These are phyloP conservation scores for Graptemys geographica DNA, from an alignment of 2,797 vertebrate genomes.

Conservation along the genomic window DNA sequence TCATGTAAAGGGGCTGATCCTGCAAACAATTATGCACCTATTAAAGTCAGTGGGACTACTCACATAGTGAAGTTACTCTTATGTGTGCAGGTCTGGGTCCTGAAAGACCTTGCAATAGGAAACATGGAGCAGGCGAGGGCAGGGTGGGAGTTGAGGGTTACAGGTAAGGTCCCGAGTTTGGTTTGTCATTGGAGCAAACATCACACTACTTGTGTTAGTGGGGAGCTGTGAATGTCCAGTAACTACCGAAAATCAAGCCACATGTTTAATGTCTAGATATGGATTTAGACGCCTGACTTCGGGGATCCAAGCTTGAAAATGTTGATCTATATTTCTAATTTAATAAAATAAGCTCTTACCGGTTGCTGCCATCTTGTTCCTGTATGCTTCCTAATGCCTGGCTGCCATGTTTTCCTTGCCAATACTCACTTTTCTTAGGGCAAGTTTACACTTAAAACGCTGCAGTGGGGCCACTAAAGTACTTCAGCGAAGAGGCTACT, in stretches of 20 bases:
- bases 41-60: not conserved
- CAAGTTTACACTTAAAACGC: too few relatives aligned
- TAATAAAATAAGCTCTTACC: too few relatives aligned
- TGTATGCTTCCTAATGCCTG: too few relatives aligned
- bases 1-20: not conserved
- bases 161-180: not conserved
- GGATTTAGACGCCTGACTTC: not conserved
- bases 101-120: not conserved
- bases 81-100: not conserved
- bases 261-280: not conserved
- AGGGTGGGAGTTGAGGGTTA: not conserved
- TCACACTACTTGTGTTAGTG: not conserved
- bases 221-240: not conserved
- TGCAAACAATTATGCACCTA: not conserved
- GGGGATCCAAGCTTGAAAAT: not conserved
- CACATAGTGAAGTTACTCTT: not conserved
- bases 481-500: too few relatives aligned
- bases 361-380: too few relatives aligned
- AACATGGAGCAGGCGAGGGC: not conserved
- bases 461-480: too few relatives aligned
- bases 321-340: not conserved
- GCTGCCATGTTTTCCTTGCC: not conserved
- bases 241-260: not conserved
- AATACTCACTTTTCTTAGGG: not conserved
- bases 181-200: not conserved